Percentiles rank a stretch among this genome's conserved stretches.
Conservation (phyloP, 1,140 invertebrate species). For the Aethina tumida region DNA sequence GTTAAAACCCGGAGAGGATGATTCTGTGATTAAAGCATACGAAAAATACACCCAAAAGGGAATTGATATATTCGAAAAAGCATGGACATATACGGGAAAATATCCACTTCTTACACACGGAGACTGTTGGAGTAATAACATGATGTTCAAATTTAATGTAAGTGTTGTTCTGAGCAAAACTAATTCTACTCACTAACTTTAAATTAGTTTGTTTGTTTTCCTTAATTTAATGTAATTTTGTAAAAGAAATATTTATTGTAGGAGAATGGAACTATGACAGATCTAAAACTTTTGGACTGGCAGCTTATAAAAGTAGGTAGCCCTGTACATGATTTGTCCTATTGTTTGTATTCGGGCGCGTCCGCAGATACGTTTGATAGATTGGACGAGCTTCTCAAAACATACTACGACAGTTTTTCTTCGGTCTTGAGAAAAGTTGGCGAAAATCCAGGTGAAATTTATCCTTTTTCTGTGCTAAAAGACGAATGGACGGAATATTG, state of each 20-base stretch:
- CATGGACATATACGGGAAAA: conserved; percentile 15
- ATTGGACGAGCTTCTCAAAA: conserved; percentile 39
- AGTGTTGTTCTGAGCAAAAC: conserved; percentile 10
- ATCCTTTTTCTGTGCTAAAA: conserved; percentile 34
- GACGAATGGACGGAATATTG: conserved; percentile 32
- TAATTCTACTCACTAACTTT: too few species aligned
- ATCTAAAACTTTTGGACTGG: conserved; percentile 38
- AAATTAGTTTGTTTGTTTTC: too few species aligned
- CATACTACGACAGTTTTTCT: conserved; percentile 43
- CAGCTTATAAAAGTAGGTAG: conserved; percentile 44
- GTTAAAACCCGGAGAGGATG: conserved; percentile 7
- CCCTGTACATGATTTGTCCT: conserved; percentile 46
- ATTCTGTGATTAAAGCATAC: conserved; percentile 12
- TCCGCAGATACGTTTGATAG: conserved; percentile 37
- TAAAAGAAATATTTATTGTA: conserved; percentile 5
- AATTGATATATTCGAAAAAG: conserved; percentile 2
- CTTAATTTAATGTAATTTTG: not conserved
- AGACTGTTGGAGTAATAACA: conserved; percentile 24
- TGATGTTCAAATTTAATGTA: conserved; percentile 22
- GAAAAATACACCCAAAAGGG: conserved; percentile 14
- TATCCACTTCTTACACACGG: conserved; percentile 16
- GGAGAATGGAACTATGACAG: conserved; percentile 1
- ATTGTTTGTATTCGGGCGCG: conserved; percentile 46
- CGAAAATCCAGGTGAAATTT: conserved; percentile 36
- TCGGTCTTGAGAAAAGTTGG: conserved; percentile 34